Conservation (phyloP, 2,888 invertebrate genomes). For the Apamea anceps region DNA sequence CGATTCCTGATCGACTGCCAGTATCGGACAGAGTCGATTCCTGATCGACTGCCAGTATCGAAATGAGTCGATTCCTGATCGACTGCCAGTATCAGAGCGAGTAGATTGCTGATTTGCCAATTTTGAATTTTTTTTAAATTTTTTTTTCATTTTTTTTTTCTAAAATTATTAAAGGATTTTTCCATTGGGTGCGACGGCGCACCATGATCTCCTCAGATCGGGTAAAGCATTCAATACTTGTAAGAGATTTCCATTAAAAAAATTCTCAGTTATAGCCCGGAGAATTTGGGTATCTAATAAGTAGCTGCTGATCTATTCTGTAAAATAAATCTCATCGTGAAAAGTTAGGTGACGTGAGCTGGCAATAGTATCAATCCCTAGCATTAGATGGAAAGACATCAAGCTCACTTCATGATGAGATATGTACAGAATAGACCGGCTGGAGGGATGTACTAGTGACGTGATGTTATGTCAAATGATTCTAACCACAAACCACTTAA, state of each 20-base stretch:
- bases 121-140: too few relatives aligned
- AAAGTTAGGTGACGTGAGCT: neutral
- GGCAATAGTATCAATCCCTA: neutral
- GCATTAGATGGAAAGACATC: neutral
- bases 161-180: too few relatives aligned
- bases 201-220: too few relatives aligned
- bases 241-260: neutral
- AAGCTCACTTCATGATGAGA: neutral
- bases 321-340: neutral
- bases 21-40: too few relatives aligned
- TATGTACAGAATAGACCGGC: neutral
- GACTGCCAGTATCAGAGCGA: too few relatives aligned
- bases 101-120: too few relatives aligned
- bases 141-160: too few relatives aligned
- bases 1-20: too few relatives aligned
- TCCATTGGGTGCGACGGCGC: too few relatives aligned
- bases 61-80: too few relatives aligned
- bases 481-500: slow-evolving; percentile 28
- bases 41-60: too few relatives aligned
- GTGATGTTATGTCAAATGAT: slow-evolving; percentile 1
- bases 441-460: neutral
- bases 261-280: neutral
- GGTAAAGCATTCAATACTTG: too few relatives aligned
- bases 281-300: neutral
- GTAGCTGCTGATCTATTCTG: neutral